phyloP scores from a whole-genome alignment of 2,113 vertebrate species.

The Tyrannus savana region DNA sequence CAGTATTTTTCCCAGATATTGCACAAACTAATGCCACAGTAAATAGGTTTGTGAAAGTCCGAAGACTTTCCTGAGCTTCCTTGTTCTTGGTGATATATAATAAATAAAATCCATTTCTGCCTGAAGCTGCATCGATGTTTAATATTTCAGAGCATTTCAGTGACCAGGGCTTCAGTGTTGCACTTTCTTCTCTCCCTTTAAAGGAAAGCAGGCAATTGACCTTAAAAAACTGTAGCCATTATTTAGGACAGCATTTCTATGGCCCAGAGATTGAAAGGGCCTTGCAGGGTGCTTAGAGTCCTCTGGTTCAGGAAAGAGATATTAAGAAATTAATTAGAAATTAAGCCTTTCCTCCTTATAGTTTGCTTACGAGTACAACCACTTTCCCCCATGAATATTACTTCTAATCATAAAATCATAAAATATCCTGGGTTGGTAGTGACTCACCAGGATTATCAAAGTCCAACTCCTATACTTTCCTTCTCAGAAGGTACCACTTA shows the following conservation, averaged over 20 bases:
- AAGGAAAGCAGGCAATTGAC: background rate
- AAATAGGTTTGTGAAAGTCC: background rate
- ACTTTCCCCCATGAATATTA: background rate
- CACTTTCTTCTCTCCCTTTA: background rate
- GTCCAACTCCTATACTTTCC: background rate
- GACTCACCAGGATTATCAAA: background rate
- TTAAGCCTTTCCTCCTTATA: background rate
- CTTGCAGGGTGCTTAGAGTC: background rate
- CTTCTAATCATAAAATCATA: background rate
- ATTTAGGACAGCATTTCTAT: background rate
- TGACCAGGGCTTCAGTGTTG: background rate
- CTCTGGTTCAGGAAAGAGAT: background rate
- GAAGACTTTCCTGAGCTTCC: background rate
- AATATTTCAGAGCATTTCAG: background rate
- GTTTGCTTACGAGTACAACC: background rate
- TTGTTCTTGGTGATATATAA: background rate
- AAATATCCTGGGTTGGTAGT: background rate
- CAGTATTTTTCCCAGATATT: conserved; percentile 7
- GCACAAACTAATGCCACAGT: background rate
- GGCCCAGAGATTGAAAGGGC: background rate
- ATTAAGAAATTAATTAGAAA: background rate
- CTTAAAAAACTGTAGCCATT: background rate
- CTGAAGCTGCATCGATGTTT: background rate
- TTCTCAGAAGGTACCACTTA: background rate
- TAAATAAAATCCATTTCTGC: background rate